Evolutionary conservation across 2,113 vertebrate species (phyloP), one percentile per base, ranked within the genome.

Genomic region (Odobenus rosmarus): DNA sequence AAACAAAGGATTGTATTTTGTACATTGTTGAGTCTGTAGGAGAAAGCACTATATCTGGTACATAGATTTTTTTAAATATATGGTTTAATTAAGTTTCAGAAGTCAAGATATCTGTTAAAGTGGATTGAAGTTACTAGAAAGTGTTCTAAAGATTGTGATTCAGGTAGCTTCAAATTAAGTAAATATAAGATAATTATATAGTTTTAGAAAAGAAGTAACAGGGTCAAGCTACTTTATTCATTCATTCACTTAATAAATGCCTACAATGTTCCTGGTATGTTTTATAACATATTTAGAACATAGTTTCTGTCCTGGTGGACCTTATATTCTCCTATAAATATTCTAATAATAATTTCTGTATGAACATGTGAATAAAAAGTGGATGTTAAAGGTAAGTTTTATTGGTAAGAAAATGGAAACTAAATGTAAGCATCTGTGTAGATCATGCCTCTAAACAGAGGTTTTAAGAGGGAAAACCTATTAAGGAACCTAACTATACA

Each of bases 81-180:
- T 71, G 31, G 19, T n/a, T 83, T 83, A 83, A 83, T 83, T 83
- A 72, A 83, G 71, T 92, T 92, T n/a, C 53, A 19, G 49, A 92
- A 72, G 39, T 57, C 55, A n/a, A 31, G 6, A 46, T n/a, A 59
- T 83, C 15, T 55, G 33, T 69, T 71, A 46, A 92, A 26, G 21
- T 71, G 28, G 42, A 36, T 12, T 91, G 14, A 67, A 21, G 19
- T 24, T 82, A 82, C 36, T 71, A 18, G 3, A 79, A 71, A 71
- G 19, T 82, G 55, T 82, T 92, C 39, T 9, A 69, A 71, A 57
- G n/a, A 46, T 42, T 46, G 9, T 82, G 36, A 71, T n/a, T 71
- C 33, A 57, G 49, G 19, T 42, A 13, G 8, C 42, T 71, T 57
- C 13, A 82, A 71, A 82, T 46, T 36, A 71, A 9, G 42, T 13